Percentiles rank a stretch among this genome's conserved stretches.
Evolutionary conservation across 2,113 vertebrate species (phyloP).

Genomic region (Colius striatus): DNA sequence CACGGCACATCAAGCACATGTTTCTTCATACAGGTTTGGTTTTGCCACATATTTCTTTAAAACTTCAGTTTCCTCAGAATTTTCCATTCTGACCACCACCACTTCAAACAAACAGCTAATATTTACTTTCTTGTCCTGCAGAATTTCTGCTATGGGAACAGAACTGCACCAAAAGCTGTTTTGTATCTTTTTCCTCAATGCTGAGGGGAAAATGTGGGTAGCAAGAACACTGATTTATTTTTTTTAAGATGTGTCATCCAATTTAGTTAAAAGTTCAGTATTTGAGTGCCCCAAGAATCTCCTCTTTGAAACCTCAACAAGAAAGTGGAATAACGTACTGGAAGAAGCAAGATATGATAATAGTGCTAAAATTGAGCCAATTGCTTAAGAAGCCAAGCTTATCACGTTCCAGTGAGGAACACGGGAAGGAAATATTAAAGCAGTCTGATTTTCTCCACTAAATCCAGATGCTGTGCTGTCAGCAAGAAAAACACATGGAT

Average conservation of each 20-base stretch:
- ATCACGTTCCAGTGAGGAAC: no score
- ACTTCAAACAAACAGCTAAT: not conserved
- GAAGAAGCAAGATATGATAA: no score
- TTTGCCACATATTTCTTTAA: not conserved
- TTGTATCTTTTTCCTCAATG: not conserved
- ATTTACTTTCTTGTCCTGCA: not conserved
- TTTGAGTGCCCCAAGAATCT: not conserved
- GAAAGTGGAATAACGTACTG: no score
- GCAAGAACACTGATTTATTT: not conserved
- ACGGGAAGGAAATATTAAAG: not conserved
- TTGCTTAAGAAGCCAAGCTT: no score
- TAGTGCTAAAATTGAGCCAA: no score
- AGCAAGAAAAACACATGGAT: not conserved
- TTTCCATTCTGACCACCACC: not conserved
- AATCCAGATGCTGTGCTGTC: not conserved
- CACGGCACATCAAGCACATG: not conserved
- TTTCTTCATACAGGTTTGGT: not conserved
- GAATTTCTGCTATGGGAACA: not conserved
- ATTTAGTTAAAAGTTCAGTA: not conserved
- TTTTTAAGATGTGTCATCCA: not conserved
- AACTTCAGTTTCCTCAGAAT: not conserved
- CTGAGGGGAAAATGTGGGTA: accelerated
- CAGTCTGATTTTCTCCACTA: not conserved
- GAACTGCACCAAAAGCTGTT: not conserved
- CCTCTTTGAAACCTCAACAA: not conserved